Evolutionary conservation across 64 coral and sea anemone genomes (phyloP).

Genomic region (Hydrozoanthus tunicans): DNA sequence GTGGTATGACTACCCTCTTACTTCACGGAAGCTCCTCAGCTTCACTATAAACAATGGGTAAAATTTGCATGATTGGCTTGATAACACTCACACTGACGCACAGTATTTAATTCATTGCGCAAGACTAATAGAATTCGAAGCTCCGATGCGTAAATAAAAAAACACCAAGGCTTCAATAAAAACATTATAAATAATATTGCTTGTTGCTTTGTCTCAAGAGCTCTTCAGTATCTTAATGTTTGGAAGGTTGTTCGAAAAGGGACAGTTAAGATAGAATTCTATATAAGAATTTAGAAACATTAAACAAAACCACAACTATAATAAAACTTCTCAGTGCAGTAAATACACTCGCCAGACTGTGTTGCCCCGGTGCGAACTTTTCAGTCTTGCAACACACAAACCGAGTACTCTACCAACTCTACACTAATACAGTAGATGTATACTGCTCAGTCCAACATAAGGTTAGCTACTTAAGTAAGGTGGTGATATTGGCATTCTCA

Average conservation of each 20-base stretch:
- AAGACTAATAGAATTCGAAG: background rate
- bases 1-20: background rate
- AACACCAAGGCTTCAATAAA: background rate
- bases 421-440: no score
- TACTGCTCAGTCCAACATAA: background rate
- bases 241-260: background rate
- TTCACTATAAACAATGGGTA: constrained; percentile 10
- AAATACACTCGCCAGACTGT: no score
- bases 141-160: background rate
- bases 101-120: constrained; percentile 16
- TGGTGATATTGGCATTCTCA: no score
- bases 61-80: constrained; percentile 21
- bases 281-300: no score
- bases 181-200: constrained; percentile 19
- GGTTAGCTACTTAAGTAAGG: background rate
- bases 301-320: no score
- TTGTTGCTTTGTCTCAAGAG: background rate
- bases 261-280: no score
- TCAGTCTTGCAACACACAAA: no score
- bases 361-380: no score
- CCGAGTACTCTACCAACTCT: no score
- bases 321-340: no score
- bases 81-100: constrained; percentile 36
- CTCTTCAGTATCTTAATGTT: constrained; percentile 7
- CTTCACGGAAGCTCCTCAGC: constrained; percentile 17